A percentile compares a stretch with the other conserved stretches of the same genome.
Evolutionary conservation across 2,113 vertebrate species (phyloP).

Genomic region (Coptodon rendalli): DNA sequence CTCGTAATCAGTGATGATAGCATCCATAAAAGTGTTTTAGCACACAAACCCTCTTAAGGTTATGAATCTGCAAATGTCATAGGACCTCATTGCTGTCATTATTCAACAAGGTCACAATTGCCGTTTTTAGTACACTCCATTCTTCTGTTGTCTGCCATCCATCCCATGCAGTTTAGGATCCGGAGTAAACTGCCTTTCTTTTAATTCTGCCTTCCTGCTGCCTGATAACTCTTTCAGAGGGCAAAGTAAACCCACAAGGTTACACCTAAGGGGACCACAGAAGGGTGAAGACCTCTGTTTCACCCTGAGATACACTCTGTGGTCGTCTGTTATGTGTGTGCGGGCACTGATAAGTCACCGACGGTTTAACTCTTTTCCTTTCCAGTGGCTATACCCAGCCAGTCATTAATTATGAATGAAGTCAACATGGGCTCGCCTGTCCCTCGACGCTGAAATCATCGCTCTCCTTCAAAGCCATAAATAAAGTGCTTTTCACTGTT

Average conservation of each 20-base stretch:
- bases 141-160: neutral
- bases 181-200: neutral
- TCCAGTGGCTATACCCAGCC: neutral
- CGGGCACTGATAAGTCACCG: conserved; percentile 26
- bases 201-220: neutral
- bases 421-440: conserved; percentile 31
- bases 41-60: neutral
- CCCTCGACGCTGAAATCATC: conserved; percentile 27
- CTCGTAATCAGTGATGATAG: neutral
- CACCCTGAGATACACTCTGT: conserved; percentile 15
- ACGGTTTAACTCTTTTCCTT: conserved; percentile 27
- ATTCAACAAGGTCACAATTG: neutral
- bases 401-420: conserved; percentile 59
- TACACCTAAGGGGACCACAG: conserved; percentile 17
- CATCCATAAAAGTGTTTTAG: neutral
- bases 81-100: neutral
- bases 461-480: conserved; percentile 32
- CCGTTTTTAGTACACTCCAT: neutral
- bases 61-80: neutral
- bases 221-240: neutral
- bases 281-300: conserved; percentile 42
- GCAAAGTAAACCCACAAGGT: neutral
- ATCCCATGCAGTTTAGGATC: neutral
- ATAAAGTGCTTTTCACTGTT: conserved; percentile 65
- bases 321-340: neutral